phyloP scores from a whole-genome alignment of 2,888 invertebrate genomes.

The Metopia argyrocephala region DNA sequence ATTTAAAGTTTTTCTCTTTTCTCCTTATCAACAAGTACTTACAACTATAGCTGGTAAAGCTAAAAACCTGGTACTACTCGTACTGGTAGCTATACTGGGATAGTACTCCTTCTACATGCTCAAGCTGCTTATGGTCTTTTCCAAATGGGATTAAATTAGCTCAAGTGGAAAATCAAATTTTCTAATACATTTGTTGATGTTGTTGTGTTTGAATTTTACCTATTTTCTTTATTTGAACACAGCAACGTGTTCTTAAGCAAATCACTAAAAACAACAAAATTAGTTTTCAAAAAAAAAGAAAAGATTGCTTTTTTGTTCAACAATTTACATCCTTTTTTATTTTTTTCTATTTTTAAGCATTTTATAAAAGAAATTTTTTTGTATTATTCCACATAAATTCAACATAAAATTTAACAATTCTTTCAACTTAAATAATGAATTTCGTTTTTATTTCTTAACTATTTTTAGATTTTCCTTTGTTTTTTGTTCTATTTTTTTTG shows the following conservation, averaged over 20 bases:
- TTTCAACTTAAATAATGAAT: conserved; percentile 9
- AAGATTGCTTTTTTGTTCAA: no score
- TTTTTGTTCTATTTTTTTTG: neutral
- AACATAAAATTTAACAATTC: conserved; percentile 41
- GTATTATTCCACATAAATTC: conserved; percentile 51
- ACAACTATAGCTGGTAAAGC: conserved; percentile 6
- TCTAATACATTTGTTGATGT: conserved; percentile 11
- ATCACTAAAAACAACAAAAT: conserved; percentile 29
- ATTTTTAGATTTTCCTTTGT: neutral
- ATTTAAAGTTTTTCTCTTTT: neutral
- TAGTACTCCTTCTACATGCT: neutral
- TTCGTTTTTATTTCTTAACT: neutral
- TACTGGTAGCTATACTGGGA: neutral
- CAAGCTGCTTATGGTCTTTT: conserved; percentile 10
- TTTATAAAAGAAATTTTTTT: conserved; percentile 25
- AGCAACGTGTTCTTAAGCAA: conserved; percentile 3
- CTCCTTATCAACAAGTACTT: conserved; percentile 35
- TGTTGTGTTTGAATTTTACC: conserved; percentile 18
- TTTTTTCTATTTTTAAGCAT: neutral
- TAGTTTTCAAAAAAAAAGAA: neutral
- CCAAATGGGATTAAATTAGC: conserved; percentile 49
- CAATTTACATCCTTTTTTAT: conserved; percentile 10
- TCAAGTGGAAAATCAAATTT: conserved; percentile 60
- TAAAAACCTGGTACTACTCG: neutral
- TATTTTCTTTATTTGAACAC: neutral